These are phyloP conservation scores for Dascyllus trimaculatus DNA, from an alignment of 2,113 vertebrate genomes.

Conservation along the genomic window DNA sequence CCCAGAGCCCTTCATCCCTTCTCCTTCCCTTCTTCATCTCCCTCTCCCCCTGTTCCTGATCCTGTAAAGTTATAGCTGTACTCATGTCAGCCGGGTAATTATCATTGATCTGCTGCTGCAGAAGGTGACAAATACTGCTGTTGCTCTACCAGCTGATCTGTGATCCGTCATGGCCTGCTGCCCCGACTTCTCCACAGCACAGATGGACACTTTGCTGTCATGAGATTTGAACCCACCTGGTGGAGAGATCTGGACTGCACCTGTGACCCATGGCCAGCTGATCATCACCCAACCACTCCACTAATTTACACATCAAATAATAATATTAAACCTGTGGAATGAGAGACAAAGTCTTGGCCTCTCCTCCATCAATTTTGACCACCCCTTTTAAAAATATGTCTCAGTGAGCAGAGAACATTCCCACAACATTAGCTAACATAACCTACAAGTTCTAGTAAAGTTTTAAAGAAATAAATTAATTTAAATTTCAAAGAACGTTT, in stretches of 20 bases:
- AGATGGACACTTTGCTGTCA: slow-evolving; percentile 17
- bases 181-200: slow-evolving; percentile 14
- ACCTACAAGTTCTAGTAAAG: too few relatives aligned
- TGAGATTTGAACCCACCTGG: background rate
- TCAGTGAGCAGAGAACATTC: too few relatives aligned
- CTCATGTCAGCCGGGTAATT: slow-evolving; percentile 95
- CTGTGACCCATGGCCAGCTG: background rate
- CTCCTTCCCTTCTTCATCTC: slow-evolving; percentile 85
- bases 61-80: slow-evolving; percentile 97
- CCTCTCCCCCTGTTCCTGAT: slow-evolving; percentile 90
- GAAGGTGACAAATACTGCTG: slow-evolving; percentile 90
- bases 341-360: too few relatives aligned
- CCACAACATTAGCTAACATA: too few relatives aligned
- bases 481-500: too few relatives aligned
- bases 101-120: slow-evolving; percentile 94
- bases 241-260: background rate
- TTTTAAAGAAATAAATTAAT: too few relatives aligned
- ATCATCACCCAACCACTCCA: background rate
- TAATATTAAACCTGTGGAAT: too few relatives aligned
- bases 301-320: too few relatives aligned
- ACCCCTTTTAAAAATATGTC: too few relatives aligned
- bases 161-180: slow-evolving; percentile 48
- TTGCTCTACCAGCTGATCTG: slow-evolving; percentile 88
- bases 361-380: too few relatives aligned
- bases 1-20: slow-evolving; percentile 76